These are phyloP conservation scores for Glyptemys insculpta DNA, from an alignment of 2,797 vertebrate genomes.

Conservation along the genomic window DNA sequence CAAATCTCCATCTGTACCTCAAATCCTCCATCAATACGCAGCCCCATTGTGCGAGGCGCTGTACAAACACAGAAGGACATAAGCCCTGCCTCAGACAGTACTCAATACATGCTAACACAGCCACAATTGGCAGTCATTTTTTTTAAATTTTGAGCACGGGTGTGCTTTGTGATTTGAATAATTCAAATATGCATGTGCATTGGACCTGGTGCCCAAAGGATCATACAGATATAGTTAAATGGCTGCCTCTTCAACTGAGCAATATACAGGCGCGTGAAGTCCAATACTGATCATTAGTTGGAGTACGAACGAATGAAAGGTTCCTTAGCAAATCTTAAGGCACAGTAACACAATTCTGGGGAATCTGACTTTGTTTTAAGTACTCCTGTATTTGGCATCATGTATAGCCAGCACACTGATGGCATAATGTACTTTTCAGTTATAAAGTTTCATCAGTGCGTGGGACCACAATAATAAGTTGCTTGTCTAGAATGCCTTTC, in stretches of 20 bases:
- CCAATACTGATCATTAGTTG: neutral
- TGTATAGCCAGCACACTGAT: constrained; percentile 25
- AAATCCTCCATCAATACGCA: neutral
- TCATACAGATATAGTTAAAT: neutral
- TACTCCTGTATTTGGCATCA: constrained; percentile 43
- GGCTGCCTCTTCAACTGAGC: fast-evolving
- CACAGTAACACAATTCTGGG: constrained; percentile 18
- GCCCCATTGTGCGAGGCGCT: neutral
- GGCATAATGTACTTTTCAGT: constrained; percentile 26
- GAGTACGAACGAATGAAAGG: neutral
- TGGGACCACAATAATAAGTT: constrained; percentile 30
- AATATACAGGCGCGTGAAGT: neutral
- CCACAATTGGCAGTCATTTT: neutral
- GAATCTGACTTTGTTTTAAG: neutral
- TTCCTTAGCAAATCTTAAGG: neutral
- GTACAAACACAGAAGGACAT: neutral
- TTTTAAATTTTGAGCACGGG: neutral
- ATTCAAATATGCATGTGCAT: neutral
- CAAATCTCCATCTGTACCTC: neutral
- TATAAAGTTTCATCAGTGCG: constrained; percentile 50
- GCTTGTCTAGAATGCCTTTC: neutral
- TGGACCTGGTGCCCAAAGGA: neutral
- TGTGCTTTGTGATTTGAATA: neutral
- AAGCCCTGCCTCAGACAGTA: too few relatives aligned
- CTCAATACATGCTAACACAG: too few relatives aligned